Evolutionary conservation across 2,113 vertebrate species (phyloP).

Genomic region (Catharus bicknelli): DNA sequence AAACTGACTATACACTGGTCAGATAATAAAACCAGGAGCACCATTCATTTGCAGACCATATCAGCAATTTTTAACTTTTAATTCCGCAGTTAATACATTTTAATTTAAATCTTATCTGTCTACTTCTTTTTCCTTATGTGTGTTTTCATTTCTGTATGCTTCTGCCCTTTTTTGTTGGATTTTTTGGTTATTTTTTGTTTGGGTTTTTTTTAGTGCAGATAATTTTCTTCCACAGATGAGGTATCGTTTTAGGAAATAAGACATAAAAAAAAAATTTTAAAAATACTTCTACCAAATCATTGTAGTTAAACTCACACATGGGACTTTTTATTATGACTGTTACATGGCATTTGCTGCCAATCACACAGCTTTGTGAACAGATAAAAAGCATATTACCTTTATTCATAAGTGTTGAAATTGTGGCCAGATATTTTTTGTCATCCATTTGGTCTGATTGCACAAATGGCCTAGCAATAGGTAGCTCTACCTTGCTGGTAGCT

Average conservation of each 20-base stretch:
- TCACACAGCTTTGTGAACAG: not conserved
- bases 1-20: not conserved
- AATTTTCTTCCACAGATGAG: not conserved
- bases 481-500: not conserved
- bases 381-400: not conserved
- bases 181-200: not conserved
- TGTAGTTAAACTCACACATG: not conserved
- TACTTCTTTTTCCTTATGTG: not conserved
- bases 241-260: not conserved
- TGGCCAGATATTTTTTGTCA: not conserved
- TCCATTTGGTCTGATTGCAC: not conserved
- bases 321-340: not conserved
- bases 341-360: not conserved
- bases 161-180: accelerated
- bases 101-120: not conserved
- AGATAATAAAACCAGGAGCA: not conserved
- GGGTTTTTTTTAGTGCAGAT: too few relatives aligned
- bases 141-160: not conserved
- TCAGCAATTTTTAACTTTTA: not conserved
- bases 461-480: not conserved
- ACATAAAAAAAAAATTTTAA: not conserved
- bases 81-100: not conserved
- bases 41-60: not conserved
- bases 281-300: not conserved
- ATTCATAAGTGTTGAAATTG: not conserved